A percentile compares a stretch with the other conserved stretches of the same genome.
Conservation (phyloP, 2,888 invertebrate genomes). For the Drosophila anomalata region DNA sequence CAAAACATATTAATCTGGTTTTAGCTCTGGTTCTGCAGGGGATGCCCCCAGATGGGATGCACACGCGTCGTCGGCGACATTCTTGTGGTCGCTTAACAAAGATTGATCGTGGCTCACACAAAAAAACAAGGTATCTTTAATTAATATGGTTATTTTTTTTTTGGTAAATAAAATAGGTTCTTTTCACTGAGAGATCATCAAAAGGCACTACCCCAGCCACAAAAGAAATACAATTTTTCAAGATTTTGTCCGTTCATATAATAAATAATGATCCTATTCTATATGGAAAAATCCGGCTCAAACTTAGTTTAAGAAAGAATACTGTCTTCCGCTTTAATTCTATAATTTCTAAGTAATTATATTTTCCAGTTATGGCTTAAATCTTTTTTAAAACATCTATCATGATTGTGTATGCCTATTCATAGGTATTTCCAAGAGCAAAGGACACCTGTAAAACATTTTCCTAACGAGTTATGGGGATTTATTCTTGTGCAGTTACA, state of each 20-base stretch:
- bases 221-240: too few relatives aligned
- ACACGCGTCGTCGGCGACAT: slow-evolving; percentile 49
- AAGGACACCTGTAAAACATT: neutral
- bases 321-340: too few relatives aligned
- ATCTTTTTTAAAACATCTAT: too few relatives aligned
- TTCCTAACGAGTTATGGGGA: neutral
- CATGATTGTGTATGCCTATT: neutral
- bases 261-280: too few relatives aligned
- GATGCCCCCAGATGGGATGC: slow-evolving; percentile 38
- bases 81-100: slow-evolving; percentile 37
- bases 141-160: neutral
- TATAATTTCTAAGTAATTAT: too few relatives aligned
- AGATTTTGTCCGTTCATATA: too few relatives aligned
- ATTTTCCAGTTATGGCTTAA: too few relatives aligned
- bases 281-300: too few relatives aligned
- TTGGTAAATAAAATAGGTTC: neutral
- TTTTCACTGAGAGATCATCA: too few relatives aligned
- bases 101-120: slow-evolving; percentile 8
- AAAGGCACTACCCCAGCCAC: too few relatives aligned
- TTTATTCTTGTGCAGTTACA: neutral
- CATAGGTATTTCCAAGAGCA: too few relatives aligned
- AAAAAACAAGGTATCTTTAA: neutral
- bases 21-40: slow-evolving; percentile 38
- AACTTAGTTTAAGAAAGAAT: too few relatives aligned
- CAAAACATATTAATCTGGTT: slow-evolving; percentile 29